Conservation (phyloP, 2,113 vertebrate genomes). For the Camelus bactrianus region DNA sequence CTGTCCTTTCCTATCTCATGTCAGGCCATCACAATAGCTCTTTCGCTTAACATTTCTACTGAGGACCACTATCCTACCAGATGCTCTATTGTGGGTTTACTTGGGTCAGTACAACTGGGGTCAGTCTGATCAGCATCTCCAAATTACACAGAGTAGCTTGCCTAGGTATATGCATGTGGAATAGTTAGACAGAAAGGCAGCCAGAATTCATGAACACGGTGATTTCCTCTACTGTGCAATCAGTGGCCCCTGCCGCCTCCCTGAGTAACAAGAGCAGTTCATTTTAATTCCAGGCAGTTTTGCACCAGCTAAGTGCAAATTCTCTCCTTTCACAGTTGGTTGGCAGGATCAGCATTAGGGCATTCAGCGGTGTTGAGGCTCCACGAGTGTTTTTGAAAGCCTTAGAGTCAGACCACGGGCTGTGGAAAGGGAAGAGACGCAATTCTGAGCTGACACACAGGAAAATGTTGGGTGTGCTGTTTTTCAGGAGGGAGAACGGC, state of each 20-base stretch:
- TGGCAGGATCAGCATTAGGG: not conserved
- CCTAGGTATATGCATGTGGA: not conserved
- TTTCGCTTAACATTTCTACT: slow-evolving; percentile 29
- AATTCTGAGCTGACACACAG: not conserved
- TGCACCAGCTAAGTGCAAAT: slow-evolving; percentile 51
- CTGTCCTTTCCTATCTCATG: slow-evolving; percentile 49
- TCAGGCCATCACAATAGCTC: not conserved
- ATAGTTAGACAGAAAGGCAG: not conserved
- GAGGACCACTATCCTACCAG: not conserved
- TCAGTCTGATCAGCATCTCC: not conserved
- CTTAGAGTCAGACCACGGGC: not conserved
- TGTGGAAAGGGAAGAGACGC: not conserved
- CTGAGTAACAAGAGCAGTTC: slow-evolving; percentile 18
- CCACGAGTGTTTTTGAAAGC: slow-evolving; percentile 40
- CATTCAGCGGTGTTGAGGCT: not conserved
- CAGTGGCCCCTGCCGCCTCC: not conserved
- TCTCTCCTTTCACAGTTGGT: slow-evolving; percentile 44
- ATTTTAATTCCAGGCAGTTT: slow-evolving; percentile 19
- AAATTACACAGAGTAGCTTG: not conserved
- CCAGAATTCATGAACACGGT: not conserved
- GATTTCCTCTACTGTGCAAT: not conserved
- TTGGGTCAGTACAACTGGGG: not conserved
- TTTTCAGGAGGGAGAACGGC: slow-evolving; percentile 8
- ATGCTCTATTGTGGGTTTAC: not conserved
- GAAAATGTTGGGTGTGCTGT: not conserved